A percentile compares a stretch with the other conserved stretches of the same genome.
These are phyloP conservation scores for Syrista parreyssii DNA, from an alignment of 2,888 invertebrate species.

Conservation along the genomic window DNA sequence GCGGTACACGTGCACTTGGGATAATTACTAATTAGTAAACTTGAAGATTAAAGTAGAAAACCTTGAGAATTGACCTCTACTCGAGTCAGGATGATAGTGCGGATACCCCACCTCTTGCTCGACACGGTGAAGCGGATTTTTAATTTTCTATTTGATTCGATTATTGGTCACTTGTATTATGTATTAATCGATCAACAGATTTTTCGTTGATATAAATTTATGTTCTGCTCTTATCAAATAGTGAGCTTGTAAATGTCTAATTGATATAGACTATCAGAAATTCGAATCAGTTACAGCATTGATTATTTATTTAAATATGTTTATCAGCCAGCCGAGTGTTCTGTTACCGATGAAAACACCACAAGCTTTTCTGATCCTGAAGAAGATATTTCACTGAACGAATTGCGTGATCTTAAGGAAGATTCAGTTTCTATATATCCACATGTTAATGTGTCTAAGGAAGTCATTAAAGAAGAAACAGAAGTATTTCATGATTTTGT, in stretches of 20 bases:
- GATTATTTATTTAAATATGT: neutral
- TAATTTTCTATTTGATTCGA: neutral
- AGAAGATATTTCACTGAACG: conserved; percentile 27
- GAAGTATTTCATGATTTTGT: conserved; percentile 1
- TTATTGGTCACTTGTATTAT: neutral
- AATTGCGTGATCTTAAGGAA: conserved; percentile 29
- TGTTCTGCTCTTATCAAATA: neutral
- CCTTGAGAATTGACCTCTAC: conserved; percentile 36
- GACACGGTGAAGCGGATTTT: conserved; percentile 23
- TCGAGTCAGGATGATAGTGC: neutral
- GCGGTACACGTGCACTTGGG: neutral
- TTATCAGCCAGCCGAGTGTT: conserved; percentile 29
- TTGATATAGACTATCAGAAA: neutral
- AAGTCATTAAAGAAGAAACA: conserved; percentile 17
- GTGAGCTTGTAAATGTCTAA: neutral
- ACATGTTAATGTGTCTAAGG: neutral
- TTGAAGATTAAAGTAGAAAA: conserved; percentile 16
- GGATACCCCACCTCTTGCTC: conserved; percentile 25
- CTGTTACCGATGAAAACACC: conserved; percentile 6
- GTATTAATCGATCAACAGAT: neutral
- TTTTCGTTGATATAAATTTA: neutral
- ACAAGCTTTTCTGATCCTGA: conserved; percentile 21
- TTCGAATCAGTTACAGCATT: conserved; percentile 4
- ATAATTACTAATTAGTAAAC: neutral
- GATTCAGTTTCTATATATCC: neutral